These are phyloP conservation scores for Phaenicophaeus curvirostris DNA, from an alignment of 2,797 vertebrate species.

Conservation along the genomic window DNA sequence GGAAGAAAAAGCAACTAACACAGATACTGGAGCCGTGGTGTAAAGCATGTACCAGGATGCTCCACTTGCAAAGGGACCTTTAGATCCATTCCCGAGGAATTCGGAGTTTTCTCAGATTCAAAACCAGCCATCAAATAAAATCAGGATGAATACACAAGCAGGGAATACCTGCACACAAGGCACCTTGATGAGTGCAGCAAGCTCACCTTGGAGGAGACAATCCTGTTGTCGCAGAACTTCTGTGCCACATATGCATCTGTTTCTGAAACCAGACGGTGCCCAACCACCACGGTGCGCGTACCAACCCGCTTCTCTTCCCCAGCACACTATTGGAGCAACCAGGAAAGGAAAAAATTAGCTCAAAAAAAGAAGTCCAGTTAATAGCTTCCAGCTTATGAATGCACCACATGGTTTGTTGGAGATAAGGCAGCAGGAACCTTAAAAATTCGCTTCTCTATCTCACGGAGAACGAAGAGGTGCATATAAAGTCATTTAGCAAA, in stretches of 20 bases:
- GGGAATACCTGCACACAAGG: rapidly evolving
- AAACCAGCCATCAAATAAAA: rapidly evolving
- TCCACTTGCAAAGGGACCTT: background rate
- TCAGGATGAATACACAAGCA: rapidly evolving
- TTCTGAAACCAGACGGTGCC: slow-evolving; percentile 79
- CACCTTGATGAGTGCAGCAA: rapidly evolving
- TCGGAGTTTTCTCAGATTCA: background rate
- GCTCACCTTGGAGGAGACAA: slow-evolving; percentile 96
- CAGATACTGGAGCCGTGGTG: background rate
- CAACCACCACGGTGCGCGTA: slow-evolving; percentile 90
- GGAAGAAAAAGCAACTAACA: rapidly evolving
- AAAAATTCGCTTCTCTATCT: background rate
- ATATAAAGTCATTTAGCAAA: rapidly evolving
- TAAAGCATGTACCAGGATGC: background rate
- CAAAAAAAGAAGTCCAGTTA: background rate
- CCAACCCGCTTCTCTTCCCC: slow-evolving; percentile 89
- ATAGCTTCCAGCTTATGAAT: background rate
- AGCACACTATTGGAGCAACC: slow-evolving; percentile 70
- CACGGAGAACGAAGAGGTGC: rapidly evolving
- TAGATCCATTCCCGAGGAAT: background rate
- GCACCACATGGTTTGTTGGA: rapidly evolving
- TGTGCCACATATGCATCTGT: slow-evolving; percentile 86
- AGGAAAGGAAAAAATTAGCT: background rate
- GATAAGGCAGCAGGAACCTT: background rate
- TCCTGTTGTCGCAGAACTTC: slow-evolving; percentile 96